Conservation (phyloP, 2,888 invertebrate species). For the Tortricodes alternella region DNA sequence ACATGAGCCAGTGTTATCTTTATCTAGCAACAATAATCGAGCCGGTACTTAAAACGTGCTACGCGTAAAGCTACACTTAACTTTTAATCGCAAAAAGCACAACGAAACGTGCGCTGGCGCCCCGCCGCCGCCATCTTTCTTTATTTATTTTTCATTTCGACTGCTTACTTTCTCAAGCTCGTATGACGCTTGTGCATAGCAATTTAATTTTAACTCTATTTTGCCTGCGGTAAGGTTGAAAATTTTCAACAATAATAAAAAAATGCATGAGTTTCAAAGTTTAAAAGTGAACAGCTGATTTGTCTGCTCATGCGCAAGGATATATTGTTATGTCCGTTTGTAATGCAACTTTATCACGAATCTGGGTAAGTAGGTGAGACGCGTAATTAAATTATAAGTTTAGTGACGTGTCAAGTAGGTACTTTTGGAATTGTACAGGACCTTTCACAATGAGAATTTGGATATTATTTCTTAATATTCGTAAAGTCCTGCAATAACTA, state of each 20-base stretch:
- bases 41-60: neutral
- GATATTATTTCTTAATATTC: neutral
- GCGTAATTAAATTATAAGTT: constrained; percentile 33
- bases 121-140: constrained; percentile 46
- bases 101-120: constrained; percentile 51
- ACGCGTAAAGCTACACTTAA: constrained; percentile 8
- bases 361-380: constrained; percentile 42
- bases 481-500: neutral
- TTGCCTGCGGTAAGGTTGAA: too few species aligned
- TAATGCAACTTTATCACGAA: constrained; percentile 41
- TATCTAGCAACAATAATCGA: too few species aligned
- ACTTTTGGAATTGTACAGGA: neutral
- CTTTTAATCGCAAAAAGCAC: constrained; percentile 39
- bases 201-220: constrained; percentile 26
- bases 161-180: constrained; percentile 6
- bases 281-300: neutral
- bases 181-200: constrained; percentile 42
- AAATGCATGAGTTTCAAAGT: too few species aligned
- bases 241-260: too few species aligned
- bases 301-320: constrained; percentile 44
- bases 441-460: constrained; percentile 15
- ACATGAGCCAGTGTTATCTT: constrained; percentile 4
- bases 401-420: constrained; percentile 8
- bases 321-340: constrained; percentile 48
- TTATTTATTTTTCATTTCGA: constrained; percentile 52